Percentiles rank a stretch among this genome's conserved stretches.
Conservation (phyloP, 2,113 vertebrate genomes). For the Microtus ochrogaster region DNA sequence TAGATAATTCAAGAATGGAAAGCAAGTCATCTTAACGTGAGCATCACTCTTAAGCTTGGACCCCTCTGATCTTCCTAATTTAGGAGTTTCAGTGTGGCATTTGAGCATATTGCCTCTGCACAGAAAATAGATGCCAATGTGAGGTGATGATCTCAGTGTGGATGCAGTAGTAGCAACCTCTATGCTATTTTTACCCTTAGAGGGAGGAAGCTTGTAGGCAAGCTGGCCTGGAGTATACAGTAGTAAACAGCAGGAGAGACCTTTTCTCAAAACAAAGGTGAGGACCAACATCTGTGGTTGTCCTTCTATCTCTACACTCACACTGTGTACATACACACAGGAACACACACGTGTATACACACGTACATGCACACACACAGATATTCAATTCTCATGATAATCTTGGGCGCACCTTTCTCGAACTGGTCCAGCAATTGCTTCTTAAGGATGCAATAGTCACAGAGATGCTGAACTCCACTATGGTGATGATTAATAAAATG, state of each 20-base stretch:
- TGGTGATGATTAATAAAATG: constrained; percentile 61
- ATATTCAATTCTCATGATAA: neutral
- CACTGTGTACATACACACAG: neutral
- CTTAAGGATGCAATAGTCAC: constrained; percentile 57
- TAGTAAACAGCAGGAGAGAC: neutral
- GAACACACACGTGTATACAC: neutral
- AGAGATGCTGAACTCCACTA: constrained; percentile 74
- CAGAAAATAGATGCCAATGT: neutral
- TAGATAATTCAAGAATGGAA: neutral
- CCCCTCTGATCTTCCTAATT: neutral
- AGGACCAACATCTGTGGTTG: neutral
- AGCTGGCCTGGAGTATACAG: no score
- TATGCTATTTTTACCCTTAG: neutral
- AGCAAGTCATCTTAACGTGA: neutral
- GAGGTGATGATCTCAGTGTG: neutral
- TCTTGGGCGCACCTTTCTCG: constrained; percentile 45
- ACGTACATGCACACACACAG: neutral
- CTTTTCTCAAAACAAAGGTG: neutral
- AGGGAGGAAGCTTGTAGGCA: neutral
- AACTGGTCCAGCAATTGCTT: constrained; percentile 48
- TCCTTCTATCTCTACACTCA: neutral
- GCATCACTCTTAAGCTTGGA: neutral
- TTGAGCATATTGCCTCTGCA: neutral
- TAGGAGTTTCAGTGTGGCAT: neutral
- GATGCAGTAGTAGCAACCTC: neutral